Conservation (phyloP, 2,888 invertebrate genomes). For the Desoria tigrina region DNA sequence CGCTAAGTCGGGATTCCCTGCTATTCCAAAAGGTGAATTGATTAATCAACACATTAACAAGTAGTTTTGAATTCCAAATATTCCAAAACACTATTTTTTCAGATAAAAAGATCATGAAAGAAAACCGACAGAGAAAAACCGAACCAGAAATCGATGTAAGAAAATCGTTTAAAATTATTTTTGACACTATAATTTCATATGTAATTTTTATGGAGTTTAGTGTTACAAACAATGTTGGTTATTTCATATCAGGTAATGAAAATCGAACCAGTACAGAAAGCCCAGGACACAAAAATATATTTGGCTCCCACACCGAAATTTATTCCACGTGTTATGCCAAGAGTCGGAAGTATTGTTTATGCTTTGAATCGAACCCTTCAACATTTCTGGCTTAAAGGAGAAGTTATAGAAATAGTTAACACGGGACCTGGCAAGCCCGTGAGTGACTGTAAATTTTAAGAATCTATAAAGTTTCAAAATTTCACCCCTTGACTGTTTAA, state of each 20-base stretch:
- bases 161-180: no score
- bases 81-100: no score
- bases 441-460: no score
- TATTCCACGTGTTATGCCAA: constrained; percentile 55
- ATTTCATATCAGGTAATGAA: constrained; percentile 9
- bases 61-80: no score
- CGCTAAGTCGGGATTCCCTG: constrained; percentile 11
- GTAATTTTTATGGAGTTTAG: constrained; percentile 2
- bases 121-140: neutral
- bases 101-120: no score
- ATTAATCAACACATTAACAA: no score
- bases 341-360: constrained; percentile 63
- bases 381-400: constrained; percentile 67
- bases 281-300: neutral
- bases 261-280: neutral
- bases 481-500: no score
- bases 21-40: neutral
- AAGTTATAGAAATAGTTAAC: constrained; percentile 59
- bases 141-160: constrained; percentile 10
- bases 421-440: constrained; percentile 1
- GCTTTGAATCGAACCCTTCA: constrained; percentile 66
- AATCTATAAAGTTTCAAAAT: no score
- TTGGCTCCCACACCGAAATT: constrained; percentile 33
- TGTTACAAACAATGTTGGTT: no score
- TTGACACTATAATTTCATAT: neutral